Percentiles rank a stretch among this genome's conserved stretches.
phyloP scores from a whole-genome alignment of 2,888 invertebrate genomes.

The Antitype chi region DNA sequence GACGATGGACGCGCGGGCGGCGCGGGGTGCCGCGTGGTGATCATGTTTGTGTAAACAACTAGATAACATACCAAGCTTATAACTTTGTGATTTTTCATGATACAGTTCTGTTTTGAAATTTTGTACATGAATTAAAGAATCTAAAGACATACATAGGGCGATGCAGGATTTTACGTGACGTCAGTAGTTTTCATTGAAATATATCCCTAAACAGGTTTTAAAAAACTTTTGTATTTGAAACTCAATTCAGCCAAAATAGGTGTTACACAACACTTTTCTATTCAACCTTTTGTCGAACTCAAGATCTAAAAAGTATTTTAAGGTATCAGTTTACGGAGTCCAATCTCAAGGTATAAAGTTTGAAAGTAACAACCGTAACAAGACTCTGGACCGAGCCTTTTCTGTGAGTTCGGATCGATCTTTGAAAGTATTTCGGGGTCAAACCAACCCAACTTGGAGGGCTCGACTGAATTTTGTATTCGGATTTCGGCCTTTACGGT shows the following conservation, averaged over 20 bases:
- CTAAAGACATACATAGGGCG: too few relatives aligned
- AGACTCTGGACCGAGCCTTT: neutral
- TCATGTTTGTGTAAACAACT: too few relatives aligned
- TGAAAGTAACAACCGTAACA: conserved; percentile 7
- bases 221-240: neutral
- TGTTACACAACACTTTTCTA: neutral
- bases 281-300: neutral
- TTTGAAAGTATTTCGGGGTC: conserved; percentile 43
- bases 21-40: too few relatives aligned
- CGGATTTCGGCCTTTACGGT: neutral
- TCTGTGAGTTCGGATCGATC: conserved; percentile 28
- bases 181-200: too few relatives aligned
- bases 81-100: too few relatives aligned
- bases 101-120: too few relatives aligned
- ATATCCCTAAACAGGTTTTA: neutral
- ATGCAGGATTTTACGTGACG: too few relatives aligned
- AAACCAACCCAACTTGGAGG: neutral
- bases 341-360: conserved; percentile 19
- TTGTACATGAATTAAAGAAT: too few relatives aligned
- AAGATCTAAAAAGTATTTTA: neutral
- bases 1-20: too few relatives aligned
- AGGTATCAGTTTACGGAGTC: conserved; percentile 11
- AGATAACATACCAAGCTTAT: too few relatives aligned
- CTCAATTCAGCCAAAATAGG: neutral
- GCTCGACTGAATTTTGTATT: neutral